Percentiles rank a stretch among this genome's conserved stretches.
These are phyloP conservation scores for Philopedon plagiatum DNA, from an alignment of 2,888 invertebrate genomes.

Conservation along the genomic window DNA sequence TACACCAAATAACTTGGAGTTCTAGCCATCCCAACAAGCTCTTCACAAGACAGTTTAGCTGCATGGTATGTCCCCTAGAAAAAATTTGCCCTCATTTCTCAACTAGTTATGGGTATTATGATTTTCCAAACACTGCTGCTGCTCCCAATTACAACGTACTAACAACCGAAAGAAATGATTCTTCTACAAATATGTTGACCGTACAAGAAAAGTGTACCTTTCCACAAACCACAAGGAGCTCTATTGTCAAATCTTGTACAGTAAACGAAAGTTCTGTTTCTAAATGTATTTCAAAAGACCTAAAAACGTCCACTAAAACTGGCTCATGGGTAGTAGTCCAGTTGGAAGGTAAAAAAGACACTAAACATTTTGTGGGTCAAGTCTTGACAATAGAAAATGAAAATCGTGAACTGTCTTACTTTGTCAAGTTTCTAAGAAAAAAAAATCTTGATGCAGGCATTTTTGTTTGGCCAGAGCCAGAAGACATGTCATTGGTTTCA, in stretches of 20 bases:
- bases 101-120: not conserved
- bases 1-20: conserved; percentile 9
- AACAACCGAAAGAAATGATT: not conserved
- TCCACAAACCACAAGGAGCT: too few relatives aligned
- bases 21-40: not conserved
- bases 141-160: not conserved
- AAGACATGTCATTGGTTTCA: not conserved
- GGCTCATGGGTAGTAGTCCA: not conserved
- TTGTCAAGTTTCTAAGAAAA: not conserved
- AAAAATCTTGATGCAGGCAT: not conserved
- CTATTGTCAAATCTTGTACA: not conserved
- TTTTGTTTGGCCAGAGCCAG: not conserved
- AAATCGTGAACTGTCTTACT: not conserved
- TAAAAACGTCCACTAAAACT: not conserved
- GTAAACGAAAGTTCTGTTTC: not conserved
- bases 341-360: not conserved
- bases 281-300: conserved; percentile 1
- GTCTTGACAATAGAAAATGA: not conserved
- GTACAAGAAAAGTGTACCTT: not conserved
- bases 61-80: not conserved
- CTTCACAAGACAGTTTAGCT: not conserved
- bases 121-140: not conserved
- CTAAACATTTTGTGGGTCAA: not conserved
- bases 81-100: conserved; percentile 4
- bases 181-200: not conserved